Conservation (phyloP, 2,888 invertebrate genomes). For the Yponomeuta plumbellus region DNA sequence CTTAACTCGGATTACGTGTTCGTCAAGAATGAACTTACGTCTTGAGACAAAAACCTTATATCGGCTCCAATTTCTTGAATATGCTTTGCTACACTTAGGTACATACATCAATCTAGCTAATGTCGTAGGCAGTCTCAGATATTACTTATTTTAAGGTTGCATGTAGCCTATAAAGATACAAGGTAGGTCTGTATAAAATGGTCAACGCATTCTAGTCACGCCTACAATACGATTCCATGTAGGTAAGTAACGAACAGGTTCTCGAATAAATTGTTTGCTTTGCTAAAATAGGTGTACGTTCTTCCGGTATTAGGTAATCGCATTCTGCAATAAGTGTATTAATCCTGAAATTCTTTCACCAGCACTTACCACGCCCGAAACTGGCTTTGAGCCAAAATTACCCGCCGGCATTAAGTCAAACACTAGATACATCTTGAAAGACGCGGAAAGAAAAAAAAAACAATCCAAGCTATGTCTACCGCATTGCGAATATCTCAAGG, state of each 20-base stretch:
- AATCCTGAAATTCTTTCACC: constrained; percentile 35
- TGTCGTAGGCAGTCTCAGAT: background rate
- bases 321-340: constrained; percentile 22
- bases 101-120: background rate
- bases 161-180: too few species aligned
- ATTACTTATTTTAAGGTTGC: too few species aligned
- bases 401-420: constrained; percentile 32
- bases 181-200: background rate
- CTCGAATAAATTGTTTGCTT: background rate
- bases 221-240: background rate
- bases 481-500: background rate
- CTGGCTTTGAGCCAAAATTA: constrained; percentile 56
- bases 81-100: background rate
- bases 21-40: background rate
- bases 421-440: background rate
- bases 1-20: background rate
- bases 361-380: constrained; percentile 45
- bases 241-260: background rate
- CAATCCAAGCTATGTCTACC: background rate
- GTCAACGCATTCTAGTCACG: background rate
- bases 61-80: background rate
- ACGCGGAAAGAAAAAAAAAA: background rate
- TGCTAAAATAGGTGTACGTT: background rate
- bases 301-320: background rate
- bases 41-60: background rate